A percentile compares a stretch with the other conserved stretches of the same genome.
Evolutionary conservation across 1,140 invertebrate species (phyloP).

Genomic region (Oryzaephilus surinamensis): DNA sequence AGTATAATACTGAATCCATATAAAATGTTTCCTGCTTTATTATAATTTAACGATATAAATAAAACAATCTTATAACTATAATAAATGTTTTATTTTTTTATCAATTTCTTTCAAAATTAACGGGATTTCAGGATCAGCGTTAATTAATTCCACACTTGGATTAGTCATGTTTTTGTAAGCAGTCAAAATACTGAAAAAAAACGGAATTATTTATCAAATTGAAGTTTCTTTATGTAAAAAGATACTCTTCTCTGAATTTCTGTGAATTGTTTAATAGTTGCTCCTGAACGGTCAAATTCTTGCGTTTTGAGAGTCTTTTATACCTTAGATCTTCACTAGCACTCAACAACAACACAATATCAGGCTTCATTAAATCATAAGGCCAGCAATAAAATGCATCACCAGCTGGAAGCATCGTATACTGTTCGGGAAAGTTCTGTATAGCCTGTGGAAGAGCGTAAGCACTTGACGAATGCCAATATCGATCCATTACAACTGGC

Average conservation of each 20-base stretch:
- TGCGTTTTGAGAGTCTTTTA: slow-evolving; percentile 19
- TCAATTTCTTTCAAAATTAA: slow-evolving; percentile 4
- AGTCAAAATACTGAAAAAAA: slow-evolving; percentile 4
- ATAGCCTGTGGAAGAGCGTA: slow-evolving; percentile 31
- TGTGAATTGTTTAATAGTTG: slow-evolving; percentile 14
- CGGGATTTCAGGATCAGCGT: not conserved
- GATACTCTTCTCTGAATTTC: slow-evolving; percentile 22
- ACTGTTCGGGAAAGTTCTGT: slow-evolving; percentile 8
- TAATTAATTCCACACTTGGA: slow-evolving; percentile 4
- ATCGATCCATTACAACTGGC: slow-evolving; percentile 33
- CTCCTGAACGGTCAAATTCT: slow-evolving; percentile 15
- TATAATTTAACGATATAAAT: too few species aligned
- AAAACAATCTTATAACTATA: too few species aligned
- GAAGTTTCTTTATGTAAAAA: not conserved
- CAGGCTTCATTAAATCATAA: slow-evolving; percentile 33
- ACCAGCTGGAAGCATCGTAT: slow-evolving; percentile 17
- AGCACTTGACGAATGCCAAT: slow-evolving; percentile 37
- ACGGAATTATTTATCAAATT: not conserved
- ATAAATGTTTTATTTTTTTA: slow-evolving; percentile 11
- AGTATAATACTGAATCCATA: slow-evolving; percentile 94
- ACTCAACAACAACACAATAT: slow-evolving; percentile 20
- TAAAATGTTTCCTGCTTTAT: slow-evolving; percentile 61
- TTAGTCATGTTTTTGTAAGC: slow-evolving; percentile 8
- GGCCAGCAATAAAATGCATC: slow-evolving; percentile 33
- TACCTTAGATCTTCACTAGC: slow-evolving; percentile 20